These are phyloP conservation scores for Lasioglossum albipes DNA, from an alignment of 1,140 invertebrate genomes.

Conservation along the genomic window DNA sequence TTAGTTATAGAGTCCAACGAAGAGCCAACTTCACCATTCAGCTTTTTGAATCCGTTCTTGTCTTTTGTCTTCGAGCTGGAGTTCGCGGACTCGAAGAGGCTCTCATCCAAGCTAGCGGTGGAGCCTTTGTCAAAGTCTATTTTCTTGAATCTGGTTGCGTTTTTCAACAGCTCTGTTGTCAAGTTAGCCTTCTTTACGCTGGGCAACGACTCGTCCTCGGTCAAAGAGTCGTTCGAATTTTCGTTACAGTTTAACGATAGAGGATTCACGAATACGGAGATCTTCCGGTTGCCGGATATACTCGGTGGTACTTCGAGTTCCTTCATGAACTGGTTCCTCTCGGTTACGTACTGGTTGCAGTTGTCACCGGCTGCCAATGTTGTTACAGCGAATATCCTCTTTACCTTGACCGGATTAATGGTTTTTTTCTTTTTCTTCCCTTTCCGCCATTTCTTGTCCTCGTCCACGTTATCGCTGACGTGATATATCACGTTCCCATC, in stretches of 20 bases:
- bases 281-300: slow-evolving; percentile 78
- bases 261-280: slow-evolving; percentile 82
- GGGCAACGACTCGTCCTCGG: slow-evolving; percentile 68
- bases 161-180: slow-evolving; percentile 71
- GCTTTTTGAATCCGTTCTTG: slow-evolving; percentile 66
- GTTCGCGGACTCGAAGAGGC: slow-evolving; percentile 72
- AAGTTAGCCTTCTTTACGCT: slow-evolving; percentile 61
- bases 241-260: slow-evolving; percentile 74
- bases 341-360: slow-evolving; percentile 79
- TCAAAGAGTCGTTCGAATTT: slow-evolving; percentile 73
- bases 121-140: slow-evolving; percentile 72
- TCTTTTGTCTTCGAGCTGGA: slow-evolving; percentile 66
- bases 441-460: slow-evolving; percentile 68
- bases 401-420: slow-evolving; percentile 78
- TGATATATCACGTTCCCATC: slow-evolving; percentile 94
- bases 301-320: slow-evolving; percentile 81
- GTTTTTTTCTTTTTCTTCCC: slow-evolving; percentile 66
- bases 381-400: slow-evolving; percentile 80
- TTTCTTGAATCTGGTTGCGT: slow-evolving; percentile 76
- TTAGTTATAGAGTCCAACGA: slow-evolving; percentile 76
- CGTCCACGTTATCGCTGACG: slow-evolving; percentile 81
- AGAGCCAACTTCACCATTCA: slow-evolving; percentile 73
- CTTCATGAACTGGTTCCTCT: slow-evolving; percentile 79
- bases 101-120: slow-evolving; percentile 74
- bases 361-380: slow-evolving; percentile 76